Conservation (phyloP, 2,888 invertebrate genomes). For the Nudaria mundana region DNA sequence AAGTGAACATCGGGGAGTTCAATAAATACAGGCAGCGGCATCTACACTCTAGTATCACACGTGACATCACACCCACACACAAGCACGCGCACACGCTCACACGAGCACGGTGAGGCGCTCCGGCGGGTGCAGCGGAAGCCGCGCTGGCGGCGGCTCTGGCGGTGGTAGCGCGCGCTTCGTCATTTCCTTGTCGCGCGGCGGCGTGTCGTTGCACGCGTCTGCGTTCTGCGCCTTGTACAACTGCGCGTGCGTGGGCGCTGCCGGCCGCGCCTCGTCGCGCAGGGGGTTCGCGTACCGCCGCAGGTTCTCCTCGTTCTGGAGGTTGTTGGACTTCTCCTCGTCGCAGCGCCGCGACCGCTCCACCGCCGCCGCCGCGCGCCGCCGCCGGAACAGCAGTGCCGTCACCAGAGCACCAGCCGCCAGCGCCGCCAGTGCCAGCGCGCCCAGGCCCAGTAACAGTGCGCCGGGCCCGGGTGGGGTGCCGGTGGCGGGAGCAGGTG, state of each 20-base stretch:
- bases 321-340: conserved; percentile 94
- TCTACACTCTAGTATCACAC: conserved; percentile 47
- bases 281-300: conserved; percentile 91
- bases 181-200: conserved; percentile 88
- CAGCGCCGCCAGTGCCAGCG: conserved; percentile 32
- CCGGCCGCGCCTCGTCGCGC: conserved; percentile 81
- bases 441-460: conserved; percentile 34
- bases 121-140: conserved; percentile 54
- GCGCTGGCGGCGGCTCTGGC: conserved; percentile 59
- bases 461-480: conserved; percentile 46
- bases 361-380: conserved; percentile 68
- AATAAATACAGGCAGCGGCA: conserved; percentile 51
- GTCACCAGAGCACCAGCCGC: conserved; percentile 64
- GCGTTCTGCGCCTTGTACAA: conserved; percentile 92
- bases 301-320: conserved; percentile 95
- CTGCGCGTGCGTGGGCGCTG: conserved; percentile 81
- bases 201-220: conserved; percentile 91
- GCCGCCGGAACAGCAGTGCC: conserved; percentile 30
- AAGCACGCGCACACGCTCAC: conserved; percentile 30
- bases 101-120: conserved; percentile 74
- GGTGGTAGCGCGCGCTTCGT: conserved; percentile 85
- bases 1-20: too few relatives aligned
- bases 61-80: conserved; percentile 32
- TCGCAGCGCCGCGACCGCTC: conserved; percentile 85
- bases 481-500: conserved; percentile 46